These are phyloP conservation scores for Varanus komodoensis DNA, from an alignment of 2,113 vertebrate species.

Conservation along the genomic window DNA sequence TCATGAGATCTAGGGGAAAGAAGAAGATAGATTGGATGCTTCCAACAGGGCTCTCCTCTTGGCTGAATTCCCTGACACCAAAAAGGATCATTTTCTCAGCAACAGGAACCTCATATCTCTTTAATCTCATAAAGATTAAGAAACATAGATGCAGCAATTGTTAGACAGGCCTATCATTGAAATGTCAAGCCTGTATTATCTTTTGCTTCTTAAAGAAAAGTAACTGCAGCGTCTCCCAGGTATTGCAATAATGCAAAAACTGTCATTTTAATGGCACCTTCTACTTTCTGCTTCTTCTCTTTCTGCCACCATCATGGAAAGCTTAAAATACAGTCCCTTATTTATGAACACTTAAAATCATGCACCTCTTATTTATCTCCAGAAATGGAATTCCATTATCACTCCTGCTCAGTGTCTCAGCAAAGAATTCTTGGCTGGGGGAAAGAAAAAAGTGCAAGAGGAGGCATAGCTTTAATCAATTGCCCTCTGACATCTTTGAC, in stretches of 20 bases:
- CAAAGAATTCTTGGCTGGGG: conserved; percentile 5
- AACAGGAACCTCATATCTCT: conserved; percentile 8
- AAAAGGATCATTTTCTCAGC: background rate
- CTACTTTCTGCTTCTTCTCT: background rate
- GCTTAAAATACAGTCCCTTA: conserved; percentile 52
- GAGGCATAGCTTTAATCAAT: conserved; percentile 38
- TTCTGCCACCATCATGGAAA: background rate
- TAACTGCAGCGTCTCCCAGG: conserved; percentile 47
- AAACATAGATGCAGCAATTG: conserved; percentile 41
- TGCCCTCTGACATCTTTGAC: conserved; percentile 42
- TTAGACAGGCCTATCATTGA: conserved; percentile 49
- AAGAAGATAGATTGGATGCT: background rate
- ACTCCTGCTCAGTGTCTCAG: conserved; percentile 33
- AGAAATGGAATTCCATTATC: conserved; percentile 52
- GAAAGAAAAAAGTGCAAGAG: conserved; percentile 26
- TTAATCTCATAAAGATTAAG: conserved; percentile 45
- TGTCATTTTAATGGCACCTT: conserved; percentile 22
- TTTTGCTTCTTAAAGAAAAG: conserved; percentile 60
- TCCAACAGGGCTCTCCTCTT: conserved; percentile 12
- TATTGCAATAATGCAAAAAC: conserved; percentile 44
- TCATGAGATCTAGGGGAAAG: background rate
- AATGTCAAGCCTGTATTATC: conserved; percentile 47
- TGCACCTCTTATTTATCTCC: conserved; percentile 46
- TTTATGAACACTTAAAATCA: conserved; percentile 63
- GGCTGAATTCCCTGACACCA: conserved; percentile 37